Conservation (phyloP, 2,797 vertebrate genomes). For the Prunella strophiata region DNA sequence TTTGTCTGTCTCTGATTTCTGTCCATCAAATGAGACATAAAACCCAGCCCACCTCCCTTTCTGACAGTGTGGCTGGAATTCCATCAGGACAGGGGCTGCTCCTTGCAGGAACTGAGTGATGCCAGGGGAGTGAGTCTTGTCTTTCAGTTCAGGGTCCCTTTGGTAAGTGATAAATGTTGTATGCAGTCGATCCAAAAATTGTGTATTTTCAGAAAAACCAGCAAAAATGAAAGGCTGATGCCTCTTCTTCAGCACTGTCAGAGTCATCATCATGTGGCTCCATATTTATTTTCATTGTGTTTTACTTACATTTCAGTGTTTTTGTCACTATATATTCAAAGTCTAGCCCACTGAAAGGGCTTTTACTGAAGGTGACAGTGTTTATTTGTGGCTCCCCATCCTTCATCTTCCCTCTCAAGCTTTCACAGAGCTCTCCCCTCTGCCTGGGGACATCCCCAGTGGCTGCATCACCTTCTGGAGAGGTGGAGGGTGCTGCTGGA, state of each 20-base stretch:
- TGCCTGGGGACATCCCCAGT: neutral
- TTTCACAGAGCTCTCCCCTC: neutral
- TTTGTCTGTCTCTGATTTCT: neutral
- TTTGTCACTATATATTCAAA: neutral
- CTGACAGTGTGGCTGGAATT: neutral
- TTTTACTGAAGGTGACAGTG: neutral
- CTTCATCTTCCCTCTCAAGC: neutral
- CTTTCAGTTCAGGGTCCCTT: neutral
- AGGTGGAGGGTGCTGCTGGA: neutral
- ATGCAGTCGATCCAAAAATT: accelerated
- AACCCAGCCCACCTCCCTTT: neutral
- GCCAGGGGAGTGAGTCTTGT: neutral
- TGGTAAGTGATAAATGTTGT: neutral
- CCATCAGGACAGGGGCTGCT: neutral
- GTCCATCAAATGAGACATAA: neutral
- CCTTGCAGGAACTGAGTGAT: neutral
- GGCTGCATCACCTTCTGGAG: neutral
- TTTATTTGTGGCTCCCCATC: neutral
- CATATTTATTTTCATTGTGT: neutral
- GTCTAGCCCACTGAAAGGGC: neutral
- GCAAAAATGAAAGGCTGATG: neutral
- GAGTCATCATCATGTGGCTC: neutral
- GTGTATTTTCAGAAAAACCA: neutral
- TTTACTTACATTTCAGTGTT: neutral
- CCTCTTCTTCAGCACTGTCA: neutral